phyloP scores from a whole-genome alignment of 2,113 vertebrate species.

The Rhinopithecus roxellana region DNA sequence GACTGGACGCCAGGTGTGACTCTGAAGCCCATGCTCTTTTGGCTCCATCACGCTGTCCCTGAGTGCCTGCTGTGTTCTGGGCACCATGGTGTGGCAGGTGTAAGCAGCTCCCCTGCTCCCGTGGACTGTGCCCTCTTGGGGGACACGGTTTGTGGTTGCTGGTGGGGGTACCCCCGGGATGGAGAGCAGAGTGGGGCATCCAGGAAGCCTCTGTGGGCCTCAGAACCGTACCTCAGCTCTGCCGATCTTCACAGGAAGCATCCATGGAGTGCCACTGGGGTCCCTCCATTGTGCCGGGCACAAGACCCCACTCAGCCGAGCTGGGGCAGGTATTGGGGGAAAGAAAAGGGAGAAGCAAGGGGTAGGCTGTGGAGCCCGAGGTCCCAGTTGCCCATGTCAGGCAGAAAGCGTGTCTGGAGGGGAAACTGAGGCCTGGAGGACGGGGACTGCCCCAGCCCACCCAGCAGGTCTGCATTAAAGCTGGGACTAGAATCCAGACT shows the following conservation, averaged over 20 bases:
- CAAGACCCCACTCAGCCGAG: background rate
- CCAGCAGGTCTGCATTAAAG: background rate
- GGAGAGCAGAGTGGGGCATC: background rate
- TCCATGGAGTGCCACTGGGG: fast-evolving
- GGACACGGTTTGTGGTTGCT: no score
- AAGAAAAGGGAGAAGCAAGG: background rate
- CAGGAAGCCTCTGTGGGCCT: background rate
- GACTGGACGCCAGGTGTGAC: no score
- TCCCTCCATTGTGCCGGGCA: background rate
- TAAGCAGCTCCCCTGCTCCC: no score
- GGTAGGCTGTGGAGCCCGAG: background rate
- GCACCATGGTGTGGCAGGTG: fast-evolving
- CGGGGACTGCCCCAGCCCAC: fast-evolving
- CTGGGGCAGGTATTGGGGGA: background rate
- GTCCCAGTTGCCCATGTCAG: background rate
- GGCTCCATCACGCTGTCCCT: fast-evolving
- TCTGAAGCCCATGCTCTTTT: no score
- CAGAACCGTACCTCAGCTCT: background rate
- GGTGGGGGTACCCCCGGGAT: background rate
- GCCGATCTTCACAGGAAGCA: background rate
- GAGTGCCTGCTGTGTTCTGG: background rate
- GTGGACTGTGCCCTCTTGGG: background rate
- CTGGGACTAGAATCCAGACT: background rate
- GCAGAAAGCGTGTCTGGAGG: background rate
- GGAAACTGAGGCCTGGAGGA: background rate